Base-by-base conservation (phyloP, 2,797 vertebrate species). In the Nyctibius grandis region DNA sequence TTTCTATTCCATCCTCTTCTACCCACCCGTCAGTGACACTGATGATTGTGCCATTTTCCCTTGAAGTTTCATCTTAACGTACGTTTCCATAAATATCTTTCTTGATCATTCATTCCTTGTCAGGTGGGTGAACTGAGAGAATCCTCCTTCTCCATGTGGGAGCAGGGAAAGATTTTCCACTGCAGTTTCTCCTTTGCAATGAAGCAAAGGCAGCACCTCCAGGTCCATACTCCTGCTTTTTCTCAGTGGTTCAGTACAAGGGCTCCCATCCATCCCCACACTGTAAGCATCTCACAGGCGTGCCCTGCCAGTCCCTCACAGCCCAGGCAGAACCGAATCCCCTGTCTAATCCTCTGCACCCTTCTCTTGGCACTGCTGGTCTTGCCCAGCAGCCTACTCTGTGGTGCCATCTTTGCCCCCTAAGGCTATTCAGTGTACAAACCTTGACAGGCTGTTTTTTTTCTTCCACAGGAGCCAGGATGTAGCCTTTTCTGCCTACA, bases 91-190 rank as follows among this genome's bases (percentile, higher is more conserved):
- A 95, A 96, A 96, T 95, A 96, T 40, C 91, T 68, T 89, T 83
- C 86, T 88, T 88, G 72, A 93, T 96, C 93, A 85, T 92, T 95
- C 69, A 91, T 85, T 96, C 75, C 84, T 59, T 96, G 86, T 89
- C 95, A 95, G 94, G 96, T 95, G 90, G 95, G 93, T 92, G 94
- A 96, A 88, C 93, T 59, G 95, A 96, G 78, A 95, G 86, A 95
- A 95, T 95, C 84, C 80, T 97, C 94, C 93, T 85, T 75, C 89
- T 93, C 74, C 74, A 74, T 75, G 94, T 89, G 81, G 88, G 89
- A 92, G 75, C 38, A 95, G 77, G 91, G 75, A 57, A 93, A 95
- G 81, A 94, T 91, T 94, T 96, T 96, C 90, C 86, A 91, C 70
- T 95, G 90, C 94, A 83, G 61, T 38, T 89, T 93, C 75, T 94